Evolutionary conservation across 1,140 invertebrate genomes (phyloP).

Genomic region (Conus betulinus): DNA sequence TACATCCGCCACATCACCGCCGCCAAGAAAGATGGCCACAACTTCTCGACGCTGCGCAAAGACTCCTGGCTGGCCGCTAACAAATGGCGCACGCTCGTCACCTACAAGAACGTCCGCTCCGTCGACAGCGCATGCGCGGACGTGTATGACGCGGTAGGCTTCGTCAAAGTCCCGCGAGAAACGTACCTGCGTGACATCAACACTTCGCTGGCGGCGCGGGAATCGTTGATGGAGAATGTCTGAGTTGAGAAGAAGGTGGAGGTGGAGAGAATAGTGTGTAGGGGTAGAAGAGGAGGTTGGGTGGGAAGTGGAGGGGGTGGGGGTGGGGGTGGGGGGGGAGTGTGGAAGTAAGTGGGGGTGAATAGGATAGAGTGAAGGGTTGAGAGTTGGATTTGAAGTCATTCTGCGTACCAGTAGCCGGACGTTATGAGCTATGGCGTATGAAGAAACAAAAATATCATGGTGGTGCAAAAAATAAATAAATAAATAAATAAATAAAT

Average conservation of each 20-base stretch:
- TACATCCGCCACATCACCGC: conserved; percentile 31
- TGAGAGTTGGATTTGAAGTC: too few relatives aligned
- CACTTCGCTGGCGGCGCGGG: conserved; percentile 26
- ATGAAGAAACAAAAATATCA: too few relatives aligned
- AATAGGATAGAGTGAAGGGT: too few relatives aligned
- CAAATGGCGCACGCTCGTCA: conserved; percentile 29
- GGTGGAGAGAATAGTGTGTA: too few relatives aligned
- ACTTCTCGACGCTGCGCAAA: conserved; percentile 33
- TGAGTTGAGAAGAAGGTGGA: not conserved
- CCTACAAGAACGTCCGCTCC: conserved; percentile 32
- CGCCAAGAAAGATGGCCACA: conserved; percentile 33
- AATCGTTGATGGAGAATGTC: conserved; percentile 25
- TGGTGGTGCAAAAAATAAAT: too few relatives aligned
- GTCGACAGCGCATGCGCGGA: conserved; percentile 35
- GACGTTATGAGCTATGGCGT: too few relatives aligned
- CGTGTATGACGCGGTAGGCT: conserved; percentile 33
- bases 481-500: too few relatives aligned
- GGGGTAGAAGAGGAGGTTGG: too few relatives aligned
- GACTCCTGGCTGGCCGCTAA: conserved; percentile 38
- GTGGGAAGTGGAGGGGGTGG: too few relatives aligned
- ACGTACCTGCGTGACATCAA: conserved; percentile 30
- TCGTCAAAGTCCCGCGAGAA: conserved; percentile 35
- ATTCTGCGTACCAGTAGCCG: too few relatives aligned
- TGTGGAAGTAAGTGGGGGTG: not conserved
- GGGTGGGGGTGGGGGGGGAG: not conserved